A percentile compares a stretch with the other conserved stretches of the same genome.
Evolutionary conservation across 2,797 vertebrate genomes (phyloP).

Genomic region (Gymnothorax javanicus): DNA sequence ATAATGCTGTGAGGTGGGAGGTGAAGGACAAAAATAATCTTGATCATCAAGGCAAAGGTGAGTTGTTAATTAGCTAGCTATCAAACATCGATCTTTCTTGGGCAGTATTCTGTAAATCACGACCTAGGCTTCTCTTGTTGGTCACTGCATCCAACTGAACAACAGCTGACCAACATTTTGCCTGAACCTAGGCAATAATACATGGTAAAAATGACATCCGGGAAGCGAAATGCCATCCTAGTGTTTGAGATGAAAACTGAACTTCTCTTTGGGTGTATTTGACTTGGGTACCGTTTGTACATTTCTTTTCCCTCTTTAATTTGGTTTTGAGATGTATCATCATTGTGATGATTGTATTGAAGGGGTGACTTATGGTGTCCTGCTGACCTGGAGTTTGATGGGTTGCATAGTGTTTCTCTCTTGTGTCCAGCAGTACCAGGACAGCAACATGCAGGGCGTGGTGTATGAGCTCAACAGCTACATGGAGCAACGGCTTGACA

Average conservation of each 20-base stretch:
- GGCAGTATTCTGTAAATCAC: no score
- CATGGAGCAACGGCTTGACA: conserved; percentile 92
- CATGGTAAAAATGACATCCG: no score
- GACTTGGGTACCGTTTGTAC: neutral
- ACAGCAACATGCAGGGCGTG: conserved; percentile 95
- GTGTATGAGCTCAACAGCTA: conserved; percentile 96
- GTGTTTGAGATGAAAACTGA: neutral
- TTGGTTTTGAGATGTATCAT: neutral
- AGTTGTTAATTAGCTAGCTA: no score
- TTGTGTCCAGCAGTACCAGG: conserved; percentile 85
- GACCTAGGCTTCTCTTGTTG: no score
- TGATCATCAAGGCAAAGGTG: no score
- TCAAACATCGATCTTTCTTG: no score
- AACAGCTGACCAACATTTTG: no score
- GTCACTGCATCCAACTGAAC: no score
- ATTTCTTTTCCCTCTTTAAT: neutral
- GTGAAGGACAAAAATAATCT: no score
- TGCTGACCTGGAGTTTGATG: neutral
- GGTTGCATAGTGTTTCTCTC: conserved; percentile 31
- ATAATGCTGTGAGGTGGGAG: no score
- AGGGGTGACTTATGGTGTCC: neutral
- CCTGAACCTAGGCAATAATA: no score
- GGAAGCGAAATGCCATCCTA: neutral
- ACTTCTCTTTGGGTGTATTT: neutral
- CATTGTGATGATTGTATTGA: neutral